Conservation (phyloP, 2,888 invertebrate species). For the Venusia cambrica region DNA sequence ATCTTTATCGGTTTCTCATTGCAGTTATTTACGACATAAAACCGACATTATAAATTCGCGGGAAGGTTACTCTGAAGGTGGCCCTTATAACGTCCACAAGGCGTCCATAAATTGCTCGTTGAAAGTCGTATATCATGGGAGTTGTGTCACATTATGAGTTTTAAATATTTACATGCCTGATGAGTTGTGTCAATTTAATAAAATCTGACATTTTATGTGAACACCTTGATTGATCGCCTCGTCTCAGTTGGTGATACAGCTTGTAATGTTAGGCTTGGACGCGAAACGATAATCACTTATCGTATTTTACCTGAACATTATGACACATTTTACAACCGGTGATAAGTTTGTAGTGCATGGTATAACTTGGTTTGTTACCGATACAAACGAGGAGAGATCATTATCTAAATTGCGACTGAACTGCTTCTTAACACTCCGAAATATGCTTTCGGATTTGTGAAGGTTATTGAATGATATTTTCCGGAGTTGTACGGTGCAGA, state of each 20-base stretch:
- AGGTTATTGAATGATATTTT: background rate
- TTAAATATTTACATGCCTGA: slow-evolving; percentile 47
- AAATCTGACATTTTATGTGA: slow-evolving; percentile 59
- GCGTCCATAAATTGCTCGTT: slow-evolving; percentile 2
- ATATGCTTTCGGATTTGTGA: slow-evolving; percentile 5
- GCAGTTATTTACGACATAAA: slow-evolving; percentile 20
- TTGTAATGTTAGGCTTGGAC: slow-evolving; percentile 27
- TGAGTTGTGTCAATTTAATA: slow-evolving; percentile 62
- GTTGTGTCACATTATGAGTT: slow-evolving; percentile 29
- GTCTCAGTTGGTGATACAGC: slow-evolving; percentile 38
- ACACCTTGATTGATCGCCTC: slow-evolving; percentile 59
- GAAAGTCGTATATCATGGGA: slow-evolving; percentile 23
- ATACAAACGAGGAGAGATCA: slow-evolving; percentile 39
- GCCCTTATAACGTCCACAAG: slow-evolving; percentile 22
- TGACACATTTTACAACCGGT: slow-evolving; percentile 7
- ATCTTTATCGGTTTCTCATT: slow-evolving; percentile 23
- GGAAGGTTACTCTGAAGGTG: slow-evolving; percentile 31
- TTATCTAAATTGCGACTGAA: slow-evolving; percentile 28
- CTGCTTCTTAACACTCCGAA: slow-evolving; percentile 24
- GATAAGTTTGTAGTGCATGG: slow-evolving; percentile 1
- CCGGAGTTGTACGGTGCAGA: slow-evolving; percentile 21
- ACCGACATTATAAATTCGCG: slow-evolving; percentile 16
- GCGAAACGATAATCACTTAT: slow-evolving; percentile 21
- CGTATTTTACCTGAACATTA: slow-evolving; percentile 5
- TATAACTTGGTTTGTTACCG: slow-evolving; percentile 12